Evolutionary conservation across 2,113 vertebrate genomes (phyloP).

Genomic region (Actinemys pallida): DNA sequence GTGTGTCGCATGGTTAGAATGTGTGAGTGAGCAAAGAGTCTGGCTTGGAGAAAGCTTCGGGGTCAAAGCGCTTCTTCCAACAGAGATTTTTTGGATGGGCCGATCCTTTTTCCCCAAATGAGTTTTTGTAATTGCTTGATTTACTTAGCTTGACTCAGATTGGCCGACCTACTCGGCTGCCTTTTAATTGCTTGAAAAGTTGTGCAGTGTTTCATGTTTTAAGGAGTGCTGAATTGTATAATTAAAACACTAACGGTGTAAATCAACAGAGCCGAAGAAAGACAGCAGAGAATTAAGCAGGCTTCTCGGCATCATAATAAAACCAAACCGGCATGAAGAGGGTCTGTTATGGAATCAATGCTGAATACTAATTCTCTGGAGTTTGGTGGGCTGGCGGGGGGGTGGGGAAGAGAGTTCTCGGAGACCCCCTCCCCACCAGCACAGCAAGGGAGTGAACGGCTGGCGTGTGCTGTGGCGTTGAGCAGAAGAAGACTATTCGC

Average conservation of each 20-base stretch:
- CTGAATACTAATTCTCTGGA: neutral
- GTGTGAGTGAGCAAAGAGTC: neutral
- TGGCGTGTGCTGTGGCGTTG: neutral
- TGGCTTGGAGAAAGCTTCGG: accelerated
- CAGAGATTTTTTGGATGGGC: neutral
- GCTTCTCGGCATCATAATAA: conserved; percentile 79
- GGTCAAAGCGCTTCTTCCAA: neutral
- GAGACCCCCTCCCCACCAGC: neutral
- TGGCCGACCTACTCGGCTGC: conserved; percentile 85
- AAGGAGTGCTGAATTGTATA: conserved; percentile 93
- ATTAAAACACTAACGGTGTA: conserved; percentile 91
- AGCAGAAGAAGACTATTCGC: neutral
- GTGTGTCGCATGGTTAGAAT: neutral
- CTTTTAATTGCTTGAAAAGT: conserved; percentile 88
- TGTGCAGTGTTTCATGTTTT: conserved; percentile 90
- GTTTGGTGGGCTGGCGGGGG: neutral
- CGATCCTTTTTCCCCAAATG: neutral
- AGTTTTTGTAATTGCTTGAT: conserved; percentile 83
- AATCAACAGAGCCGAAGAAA: conserved; percentile 88
- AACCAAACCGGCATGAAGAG: conserved; percentile 69
- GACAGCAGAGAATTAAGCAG: conserved; percentile 86
- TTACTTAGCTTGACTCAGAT: conserved; percentile 80
- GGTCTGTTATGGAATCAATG: neutral
- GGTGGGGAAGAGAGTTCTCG: neutral
- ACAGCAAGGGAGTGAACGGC: neutral